Evolutionary conservation across 2,113 vertebrate genomes (phyloP).

Genomic region (Neodontobutis hainanensis): DNA sequence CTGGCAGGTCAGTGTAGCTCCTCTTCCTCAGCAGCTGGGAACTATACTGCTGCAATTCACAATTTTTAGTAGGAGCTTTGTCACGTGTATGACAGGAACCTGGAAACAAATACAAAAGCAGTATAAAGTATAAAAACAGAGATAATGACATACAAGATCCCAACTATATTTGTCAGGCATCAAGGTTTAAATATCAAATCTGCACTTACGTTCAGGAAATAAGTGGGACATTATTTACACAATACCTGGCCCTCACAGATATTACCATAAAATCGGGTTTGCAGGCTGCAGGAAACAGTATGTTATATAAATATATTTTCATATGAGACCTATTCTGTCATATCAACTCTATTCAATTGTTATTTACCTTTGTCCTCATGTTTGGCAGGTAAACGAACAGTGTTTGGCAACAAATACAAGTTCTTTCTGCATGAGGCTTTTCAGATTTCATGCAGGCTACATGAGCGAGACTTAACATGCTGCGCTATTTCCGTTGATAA

Average conservation of each 20-base stretch:
- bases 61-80: slow-evolving; percentile 30
- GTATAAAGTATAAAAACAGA: not conserved
- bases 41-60: slow-evolving; percentile 18
- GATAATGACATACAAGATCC: slow-evolving; percentile 11
- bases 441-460: slow-evolving; percentile 41
- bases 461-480: slow-evolving; percentile 21
- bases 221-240: slow-evolving; percentile 55
- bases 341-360: not conserved
- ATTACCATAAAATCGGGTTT: slow-evolving; percentile 53
- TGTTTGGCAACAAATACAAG: slow-evolving; percentile 13
- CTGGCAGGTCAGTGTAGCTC: slow-evolving; percentile 51
- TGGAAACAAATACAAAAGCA: slow-evolving; percentile 25
- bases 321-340: slow-evolving; percentile 5
- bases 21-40: slow-evolving; percentile 65
- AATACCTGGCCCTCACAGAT: slow-evolving; percentile 37
- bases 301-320: slow-evolving; percentile 5
- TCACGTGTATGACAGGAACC: slow-evolving; percentile 60
- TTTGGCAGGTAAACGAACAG: slow-evolving; percentile 9
- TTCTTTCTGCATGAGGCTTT: slow-evolving; percentile 5
- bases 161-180: slow-evolving; percentile 32
- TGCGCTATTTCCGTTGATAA: slow-evolving; percentile 56
- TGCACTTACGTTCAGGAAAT: slow-evolving; percentile 36
- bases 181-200: slow-evolving; percentile 49
- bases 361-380: slow-evolving; percentile 7
- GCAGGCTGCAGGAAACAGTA: slow-evolving; percentile 43